Evolutionary conservation across 2,113 vertebrate genomes (phyloP).

Genomic region (Rhombomys opimus): DNA sequence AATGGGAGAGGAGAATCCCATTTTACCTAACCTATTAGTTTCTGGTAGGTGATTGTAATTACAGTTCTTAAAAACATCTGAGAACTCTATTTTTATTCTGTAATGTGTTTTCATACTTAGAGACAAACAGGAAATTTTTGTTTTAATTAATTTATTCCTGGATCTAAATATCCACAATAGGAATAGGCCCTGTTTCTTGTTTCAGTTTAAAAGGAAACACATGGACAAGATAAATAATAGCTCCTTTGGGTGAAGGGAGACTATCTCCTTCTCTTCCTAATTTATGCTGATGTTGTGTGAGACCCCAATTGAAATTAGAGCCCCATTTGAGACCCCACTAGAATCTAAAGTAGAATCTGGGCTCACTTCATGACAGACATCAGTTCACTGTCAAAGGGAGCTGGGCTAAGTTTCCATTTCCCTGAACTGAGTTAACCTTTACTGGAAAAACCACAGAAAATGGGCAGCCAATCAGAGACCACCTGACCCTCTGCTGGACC

Average conservation of each 20-base stretch:
- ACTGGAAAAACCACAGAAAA: not conserved
- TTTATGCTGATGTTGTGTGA: not conserved
- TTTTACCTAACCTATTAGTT: not conserved
- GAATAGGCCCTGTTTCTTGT: not conserved
- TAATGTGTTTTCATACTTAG: not conserved
- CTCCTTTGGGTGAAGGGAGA: accelerated
- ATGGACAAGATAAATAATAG: accelerated
- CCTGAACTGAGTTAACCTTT: not conserved
- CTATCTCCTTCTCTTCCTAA: not conserved
- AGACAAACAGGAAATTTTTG: not conserved
- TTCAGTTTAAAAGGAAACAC: not conserved
- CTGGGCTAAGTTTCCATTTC: no score
- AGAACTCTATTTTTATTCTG: not conserved
- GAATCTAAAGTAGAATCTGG: no score
- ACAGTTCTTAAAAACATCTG: not conserved
- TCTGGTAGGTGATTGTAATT: not conserved
- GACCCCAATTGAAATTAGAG: no score
- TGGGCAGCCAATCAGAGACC: no score
- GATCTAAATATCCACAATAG: not conserved
- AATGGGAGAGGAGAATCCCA: not conserved
- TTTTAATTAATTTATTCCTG: not conserved
- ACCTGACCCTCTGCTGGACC: no score
- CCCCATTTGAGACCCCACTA: no score
- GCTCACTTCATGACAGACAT: no score
- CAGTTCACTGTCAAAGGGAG: no score